A percentile compares a stretch with the other conserved stretches of the same genome.
Evolutionary conservation across 2,797 vertebrate species (phyloP).

Genomic region (Megaceryle alcyon): DNA sequence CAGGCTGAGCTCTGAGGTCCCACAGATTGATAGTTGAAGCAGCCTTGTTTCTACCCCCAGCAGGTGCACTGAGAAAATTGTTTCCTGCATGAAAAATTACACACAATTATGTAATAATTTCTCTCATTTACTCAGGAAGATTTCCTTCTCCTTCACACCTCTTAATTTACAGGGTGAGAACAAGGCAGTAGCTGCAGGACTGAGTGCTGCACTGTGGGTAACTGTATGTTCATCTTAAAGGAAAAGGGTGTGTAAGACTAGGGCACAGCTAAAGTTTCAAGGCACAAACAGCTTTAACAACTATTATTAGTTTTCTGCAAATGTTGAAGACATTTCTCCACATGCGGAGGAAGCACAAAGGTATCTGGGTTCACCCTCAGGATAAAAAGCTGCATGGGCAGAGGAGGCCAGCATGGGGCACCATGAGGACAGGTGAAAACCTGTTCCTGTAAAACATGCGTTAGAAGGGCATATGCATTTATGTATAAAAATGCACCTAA

Average conservation of each 20-base stretch:
- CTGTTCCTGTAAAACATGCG: background rate
- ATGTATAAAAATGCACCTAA: background rate
- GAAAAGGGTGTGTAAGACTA: background rate
- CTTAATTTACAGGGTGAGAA: conserved; percentile 41
- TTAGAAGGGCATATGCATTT: background rate
- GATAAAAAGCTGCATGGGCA: rapidly evolving
- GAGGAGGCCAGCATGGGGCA: background rate
- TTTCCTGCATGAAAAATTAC: conserved; percentile 76
- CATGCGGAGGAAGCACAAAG: conserved; percentile 15
- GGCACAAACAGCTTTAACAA: conserved; percentile 32
- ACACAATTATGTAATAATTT: conserved; percentile 72
- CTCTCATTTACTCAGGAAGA: conserved; percentile 19
- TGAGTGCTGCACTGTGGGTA: background rate
- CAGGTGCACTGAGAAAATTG: conserved; percentile 80
- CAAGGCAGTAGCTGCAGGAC: background rate
- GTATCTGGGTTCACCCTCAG: background rate
- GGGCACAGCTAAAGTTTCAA: conserved; percentile 52
- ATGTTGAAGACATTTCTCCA: conserved; percentile 37
- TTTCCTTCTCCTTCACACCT: conserved; percentile 35
- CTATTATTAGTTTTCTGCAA: conserved; percentile 38
- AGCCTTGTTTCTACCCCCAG: conserved; percentile 68
- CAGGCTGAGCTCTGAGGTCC: conserved; percentile 89
- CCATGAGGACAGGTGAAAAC: background rate
- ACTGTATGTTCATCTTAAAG: background rate
- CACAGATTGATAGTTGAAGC: conserved; percentile 87